Conservation (phyloP, 1,140 invertebrate genomes). For the Bombyx mandarina region DNA sequence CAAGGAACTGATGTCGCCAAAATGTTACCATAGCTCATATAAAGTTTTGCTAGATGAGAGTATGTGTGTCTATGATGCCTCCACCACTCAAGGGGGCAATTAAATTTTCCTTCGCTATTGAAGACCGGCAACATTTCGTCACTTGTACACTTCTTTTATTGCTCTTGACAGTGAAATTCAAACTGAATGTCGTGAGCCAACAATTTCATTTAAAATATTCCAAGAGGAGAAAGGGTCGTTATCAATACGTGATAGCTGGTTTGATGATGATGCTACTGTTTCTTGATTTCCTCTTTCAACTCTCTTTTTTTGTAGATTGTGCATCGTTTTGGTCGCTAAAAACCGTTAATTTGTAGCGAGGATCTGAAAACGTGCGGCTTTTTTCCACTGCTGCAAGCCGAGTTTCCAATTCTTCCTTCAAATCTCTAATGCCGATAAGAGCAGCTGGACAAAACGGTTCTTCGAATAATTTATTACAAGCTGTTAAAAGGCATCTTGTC, state of each 20-base stretch:
- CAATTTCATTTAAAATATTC: slow-evolving; percentile 8
- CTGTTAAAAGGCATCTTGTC: slow-evolving; percentile 13
- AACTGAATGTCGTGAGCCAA: slow-evolving; percentile 1
- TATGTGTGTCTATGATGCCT: slow-evolving; percentile 1
- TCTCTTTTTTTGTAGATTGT: slow-evolving; percentile 7
- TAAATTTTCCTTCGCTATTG: slow-evolving; percentile 2
- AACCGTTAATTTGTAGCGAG: slow-evolving; percentile 14
- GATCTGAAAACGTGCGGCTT: slow-evolving; percentile 16
- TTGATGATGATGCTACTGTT: not conserved
- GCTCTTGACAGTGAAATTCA: slow-evolving; percentile 11
- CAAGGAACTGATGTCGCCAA: slow-evolving; percentile 13
- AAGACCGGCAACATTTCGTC: slow-evolving; percentile 9
- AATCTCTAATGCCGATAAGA: not conserved
- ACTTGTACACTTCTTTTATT: slow-evolving; percentile 14
- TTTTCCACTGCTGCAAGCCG: not conserved
- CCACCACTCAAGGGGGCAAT: slow-evolving; percentile 12
- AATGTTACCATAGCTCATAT: slow-evolving; percentile 8
- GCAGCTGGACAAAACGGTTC: not conserved
- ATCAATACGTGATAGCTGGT: not conserved
- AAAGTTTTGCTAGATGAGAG: slow-evolving; percentile 4
- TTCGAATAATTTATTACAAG: slow-evolving; percentile 4
- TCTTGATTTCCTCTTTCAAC: not conserved
- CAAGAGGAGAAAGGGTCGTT: not conserved
- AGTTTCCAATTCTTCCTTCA: not conserved
- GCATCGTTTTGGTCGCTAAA: slow-evolving; percentile 11